Conservation (phyloP, 2,888 invertebrate species). For the Nesidiocoris tenuis region DNA sequence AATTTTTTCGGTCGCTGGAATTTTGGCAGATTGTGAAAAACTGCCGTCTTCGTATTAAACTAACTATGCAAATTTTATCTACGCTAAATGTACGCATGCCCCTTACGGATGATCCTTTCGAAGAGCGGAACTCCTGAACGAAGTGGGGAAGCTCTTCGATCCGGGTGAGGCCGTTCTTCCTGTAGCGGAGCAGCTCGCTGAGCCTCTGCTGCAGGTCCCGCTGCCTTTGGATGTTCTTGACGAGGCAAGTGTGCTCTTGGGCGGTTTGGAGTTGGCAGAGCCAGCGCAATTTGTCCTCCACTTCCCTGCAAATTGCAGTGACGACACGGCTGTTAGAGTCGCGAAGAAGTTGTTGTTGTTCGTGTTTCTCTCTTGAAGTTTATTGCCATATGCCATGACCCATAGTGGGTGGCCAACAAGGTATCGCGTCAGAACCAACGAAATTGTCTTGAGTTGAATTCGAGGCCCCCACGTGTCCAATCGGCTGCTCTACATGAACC, state of each 20-base stretch:
- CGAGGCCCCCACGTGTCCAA: too few relatives aligned
- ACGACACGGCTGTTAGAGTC: too few relatives aligned
- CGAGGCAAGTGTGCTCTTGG: conserved; percentile 77
- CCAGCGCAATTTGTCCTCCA: conserved; percentile 79
- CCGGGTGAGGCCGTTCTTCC: conserved; percentile 80
- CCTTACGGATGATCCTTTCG: conserved; percentile 44
- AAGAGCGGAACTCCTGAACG: conserved; percentile 61
- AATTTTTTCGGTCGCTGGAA: too few relatives aligned
- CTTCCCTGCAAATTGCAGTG: conserved; percentile 66
- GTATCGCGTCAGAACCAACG: too few relatives aligned
- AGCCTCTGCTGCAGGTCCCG: conserved; percentile 79
- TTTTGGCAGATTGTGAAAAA: too few relatives aligned
- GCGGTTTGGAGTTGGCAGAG: conserved; percentile 87
- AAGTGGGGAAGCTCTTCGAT: conserved; percentile 85
- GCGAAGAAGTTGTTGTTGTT: too few relatives aligned
- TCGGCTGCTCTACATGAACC: too few relatives aligned
- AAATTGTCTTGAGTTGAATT: too few relatives aligned
- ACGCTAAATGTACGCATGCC: background rate
- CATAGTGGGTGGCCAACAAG: too few relatives aligned
- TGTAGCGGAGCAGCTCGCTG: conserved; percentile 78
- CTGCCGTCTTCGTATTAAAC: too few relatives aligned
- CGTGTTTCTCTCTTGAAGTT: background rate
- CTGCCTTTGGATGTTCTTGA: conserved; percentile 77
- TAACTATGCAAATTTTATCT: too few relatives aligned
- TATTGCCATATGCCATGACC: conserved; percentile 31